Conservation (phyloP, 92 coral and sea anemone species). For the Epizoanthus illoricatus region DNA sequence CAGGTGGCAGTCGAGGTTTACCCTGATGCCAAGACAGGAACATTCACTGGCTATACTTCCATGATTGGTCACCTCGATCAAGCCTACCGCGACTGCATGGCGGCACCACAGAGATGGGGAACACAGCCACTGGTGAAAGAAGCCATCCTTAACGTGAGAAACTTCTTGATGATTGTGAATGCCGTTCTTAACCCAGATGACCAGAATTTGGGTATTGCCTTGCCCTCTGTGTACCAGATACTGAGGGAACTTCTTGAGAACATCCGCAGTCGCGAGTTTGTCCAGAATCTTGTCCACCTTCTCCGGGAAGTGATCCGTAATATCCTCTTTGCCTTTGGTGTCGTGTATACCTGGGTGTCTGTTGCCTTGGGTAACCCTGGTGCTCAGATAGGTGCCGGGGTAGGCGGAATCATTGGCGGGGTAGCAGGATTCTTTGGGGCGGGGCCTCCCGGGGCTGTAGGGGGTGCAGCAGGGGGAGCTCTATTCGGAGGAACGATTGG, state of each 20-base stretch:
- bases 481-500: conserved; percentile 6
- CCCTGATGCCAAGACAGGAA: neutral
- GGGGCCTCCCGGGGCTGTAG: neutral
- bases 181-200: conserved; percentile 71
- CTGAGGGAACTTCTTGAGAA: conserved; percentile 44
- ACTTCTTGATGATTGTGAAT: conserved; percentile 71
- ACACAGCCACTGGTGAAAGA: conserved; percentile 37
- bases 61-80: conserved; percentile 26
- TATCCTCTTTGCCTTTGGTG: conserved; percentile 78
- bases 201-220: conserved; percentile 45
- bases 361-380: conserved; percentile 65
- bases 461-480: neutral
- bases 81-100: conserved; percentile 12
- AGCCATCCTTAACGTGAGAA: conserved; percentile 67
- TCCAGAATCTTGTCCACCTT: conserved; percentile 43
- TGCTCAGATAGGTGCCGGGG: conserved; percentile 30
- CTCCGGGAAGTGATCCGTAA: conserved; percentile 53
- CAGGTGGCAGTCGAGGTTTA: neutral
- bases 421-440: conserved; percentile 8
- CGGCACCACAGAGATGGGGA: conserved; percentile 10
- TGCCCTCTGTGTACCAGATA: conserved; percentile 44
- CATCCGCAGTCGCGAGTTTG: neutral
- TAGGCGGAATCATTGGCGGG: neutral
- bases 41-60: neutral
- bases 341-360: conserved; percentile 71